phyloP scores from a whole-genome alignment of 2,888 invertebrate species.

The Monochamus alternatus region DNA sequence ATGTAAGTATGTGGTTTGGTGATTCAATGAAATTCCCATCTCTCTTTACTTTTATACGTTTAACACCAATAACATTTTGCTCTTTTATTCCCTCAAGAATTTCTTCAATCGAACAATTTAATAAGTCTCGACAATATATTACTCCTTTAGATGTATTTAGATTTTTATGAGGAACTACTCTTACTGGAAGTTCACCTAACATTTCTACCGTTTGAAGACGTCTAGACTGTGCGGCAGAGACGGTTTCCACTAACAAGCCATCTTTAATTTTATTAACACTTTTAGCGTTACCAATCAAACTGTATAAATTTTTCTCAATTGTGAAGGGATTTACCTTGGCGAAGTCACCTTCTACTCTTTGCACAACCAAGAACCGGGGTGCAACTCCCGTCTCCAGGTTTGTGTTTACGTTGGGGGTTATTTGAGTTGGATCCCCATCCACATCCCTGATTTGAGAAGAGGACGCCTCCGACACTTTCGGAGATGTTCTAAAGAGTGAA shows the following conservation, averaged over 20 bases:
- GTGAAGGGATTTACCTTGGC: slow-evolving; percentile 14
- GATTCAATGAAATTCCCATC: slow-evolving; percentile 19
- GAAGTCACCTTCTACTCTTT: slow-evolving; percentile 15
- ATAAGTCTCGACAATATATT: slow-evolving; percentile 6
- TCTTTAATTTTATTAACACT: too few species aligned
- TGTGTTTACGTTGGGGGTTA: neutral
- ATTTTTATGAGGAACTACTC: slow-evolving; percentile 4
- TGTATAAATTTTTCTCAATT: slow-evolving; percentile 18
- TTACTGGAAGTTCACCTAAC: slow-evolving; percentile 3
- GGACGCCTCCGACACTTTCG: too few species aligned
- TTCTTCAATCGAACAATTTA: slow-evolving; percentile 13
- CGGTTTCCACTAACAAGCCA: neutral
- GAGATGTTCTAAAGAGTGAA: too few species aligned
- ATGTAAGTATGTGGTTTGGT: slow-evolving; percentile 17
- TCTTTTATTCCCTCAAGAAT: slow-evolving; percentile 19
- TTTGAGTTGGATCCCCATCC: too few species aligned
- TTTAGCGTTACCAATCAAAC: slow-evolving; percentile 8
- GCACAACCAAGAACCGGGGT: too few species aligned
- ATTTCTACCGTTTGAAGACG: neutral
- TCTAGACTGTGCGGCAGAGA: slow-evolving; percentile 16
- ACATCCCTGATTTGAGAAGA: too few species aligned
- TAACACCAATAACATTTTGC: slow-evolving; percentile 10
- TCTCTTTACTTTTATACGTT: slow-evolving; percentile 10
- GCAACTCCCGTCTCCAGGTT: neutral
- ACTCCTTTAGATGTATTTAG: slow-evolving; percentile 16